Percentiles rank a stretch among this genome's conserved stretches.
phyloP scores from a whole-genome alignment of 1,140 invertebrate species.

The Ostrea edulis region DNA sequence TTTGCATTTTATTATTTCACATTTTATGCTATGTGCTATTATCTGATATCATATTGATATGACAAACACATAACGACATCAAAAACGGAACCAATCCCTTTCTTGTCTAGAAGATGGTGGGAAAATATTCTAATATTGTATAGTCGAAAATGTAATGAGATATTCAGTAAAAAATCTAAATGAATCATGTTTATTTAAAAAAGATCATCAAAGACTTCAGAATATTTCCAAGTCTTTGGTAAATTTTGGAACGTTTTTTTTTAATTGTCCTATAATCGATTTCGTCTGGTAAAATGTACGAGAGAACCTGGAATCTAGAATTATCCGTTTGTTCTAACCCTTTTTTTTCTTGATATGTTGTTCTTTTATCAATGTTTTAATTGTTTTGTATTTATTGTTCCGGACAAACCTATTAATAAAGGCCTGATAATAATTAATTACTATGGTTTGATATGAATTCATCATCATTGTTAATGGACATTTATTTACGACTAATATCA shows the following conservation, averaged over 20 bases:
- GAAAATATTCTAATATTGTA: background rate
- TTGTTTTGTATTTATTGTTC: conserved; percentile 20
- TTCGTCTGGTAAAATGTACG: background rate
- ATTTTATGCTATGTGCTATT: background rate
- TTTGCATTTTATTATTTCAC: background rate
- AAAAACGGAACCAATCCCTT: background rate
- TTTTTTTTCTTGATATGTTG: background rate
- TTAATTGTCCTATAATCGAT: background rate
- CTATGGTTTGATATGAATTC: background rate
- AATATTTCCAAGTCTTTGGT: conserved; percentile 4
- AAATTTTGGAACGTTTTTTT: background rate
- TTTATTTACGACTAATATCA: conserved; percentile 27
- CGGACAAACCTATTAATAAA: background rate
- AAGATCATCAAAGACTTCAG: background rate
- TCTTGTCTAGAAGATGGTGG: background rate
- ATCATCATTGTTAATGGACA: conserved; percentile 12
- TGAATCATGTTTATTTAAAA: background rate
- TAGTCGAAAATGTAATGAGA: background rate
- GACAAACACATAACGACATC: background rate
- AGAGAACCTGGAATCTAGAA: background rate
- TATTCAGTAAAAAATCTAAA: background rate
- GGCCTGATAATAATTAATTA: conserved; percentile 7
- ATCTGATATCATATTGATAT: background rate
- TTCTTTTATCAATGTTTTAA: background rate
- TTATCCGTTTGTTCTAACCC: background rate